Evolutionary conservation across 2,888 invertebrate species (phyloP), one percentile per base, ranked within the genome.

Genomic region (Aricia artaxerxes): DNA sequence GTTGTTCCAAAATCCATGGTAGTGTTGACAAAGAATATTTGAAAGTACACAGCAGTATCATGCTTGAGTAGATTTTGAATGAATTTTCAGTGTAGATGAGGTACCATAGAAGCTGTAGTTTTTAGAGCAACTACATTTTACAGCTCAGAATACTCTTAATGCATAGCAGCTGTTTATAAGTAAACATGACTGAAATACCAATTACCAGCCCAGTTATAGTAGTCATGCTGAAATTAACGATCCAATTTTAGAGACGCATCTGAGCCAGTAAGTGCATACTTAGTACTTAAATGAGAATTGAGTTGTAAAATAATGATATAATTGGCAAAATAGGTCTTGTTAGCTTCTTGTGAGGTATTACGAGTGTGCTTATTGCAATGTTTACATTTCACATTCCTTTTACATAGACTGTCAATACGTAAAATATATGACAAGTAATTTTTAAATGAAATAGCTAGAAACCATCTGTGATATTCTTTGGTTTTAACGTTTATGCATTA

Each of bases 371-470:
- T 80, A 79, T 64, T 76, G 57, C 78, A 80, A 80, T 83, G 82
- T 83, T 83, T 83, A 83, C 82, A 83, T 81, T 80, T 79, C 78
- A 64, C 16, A 78, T 79, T 73, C 78, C 77, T 80, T 73, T 69
- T 69, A 69, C 35, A 5, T 64, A 80, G 80, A 81, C 80, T 80
- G 81, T 80, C 78, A 79, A 38, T 53, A 75, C 24, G 44, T 53
- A 75, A 35, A 24, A 24, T 24, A 76, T 60, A 49, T 79, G 77
- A 80, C 79, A 79, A 78, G 76, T 80, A 78, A 44, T 31, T 60
- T 31, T 13, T 1, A 73, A 31, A 24, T 60, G 73, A 75, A 73
- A 61, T 44, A 73, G 78, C 13, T 78, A 31, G 2, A 4, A 5
- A 57, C 35, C 31, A 76, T 69, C 5, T 38, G 35, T 16, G 35